Percentiles rank a stretch among this genome's conserved stretches.
These are phyloP conservation scores for Sinocyclocheilus maitianheensis DNA, from an alignment of 2,113 vertebrate genomes.

Conservation along the genomic window DNA sequence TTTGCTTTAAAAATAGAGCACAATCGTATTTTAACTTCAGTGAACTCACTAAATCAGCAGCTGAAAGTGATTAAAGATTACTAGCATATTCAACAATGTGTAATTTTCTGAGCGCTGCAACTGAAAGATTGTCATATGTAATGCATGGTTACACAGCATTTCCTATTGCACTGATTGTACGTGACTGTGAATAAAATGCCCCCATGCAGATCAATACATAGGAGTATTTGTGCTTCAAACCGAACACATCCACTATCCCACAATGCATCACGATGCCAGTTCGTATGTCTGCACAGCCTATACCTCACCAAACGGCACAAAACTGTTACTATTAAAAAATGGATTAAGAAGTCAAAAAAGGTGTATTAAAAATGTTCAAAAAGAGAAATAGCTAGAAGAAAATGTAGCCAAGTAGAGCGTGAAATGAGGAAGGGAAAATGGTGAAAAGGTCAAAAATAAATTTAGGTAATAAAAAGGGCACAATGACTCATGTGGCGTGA, in stretches of 20 bases:
- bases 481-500: conserved; percentile 26
- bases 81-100: not conserved
- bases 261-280: conserved; percentile 83
- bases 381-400: conserved; percentile 58
- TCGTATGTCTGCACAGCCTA: conserved; percentile 62
- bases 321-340: conserved; percentile 62
- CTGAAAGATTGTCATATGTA: conserved; percentile 29
- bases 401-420: conserved; percentile 16
- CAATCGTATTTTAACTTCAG: conserved; percentile 24
- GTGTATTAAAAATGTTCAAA: conserved; percentile 50
- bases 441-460: conserved; percentile 44
- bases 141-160: conserved; percentile 21
- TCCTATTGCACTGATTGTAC: conserved; percentile 26
- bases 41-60: conserved; percentile 7
- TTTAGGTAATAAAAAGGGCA: conserved; percentile 30
- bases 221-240: conserved; percentile 68
- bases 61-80: conserved; percentile 11
- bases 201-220: conserved; percentile 75
- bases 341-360: conserved; percentile 56
- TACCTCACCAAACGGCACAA: conserved; percentile 60
- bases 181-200: conserved; percentile 56
- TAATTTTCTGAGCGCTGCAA: conserved; percentile 19
- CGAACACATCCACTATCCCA: conserved; percentile 77
- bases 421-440: conserved; percentile 44
- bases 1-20: conserved; percentile 36